Evolutionary conservation across 2,113 vertebrate genomes (phyloP).

Genomic region (Nasalis larvatus): DNA sequence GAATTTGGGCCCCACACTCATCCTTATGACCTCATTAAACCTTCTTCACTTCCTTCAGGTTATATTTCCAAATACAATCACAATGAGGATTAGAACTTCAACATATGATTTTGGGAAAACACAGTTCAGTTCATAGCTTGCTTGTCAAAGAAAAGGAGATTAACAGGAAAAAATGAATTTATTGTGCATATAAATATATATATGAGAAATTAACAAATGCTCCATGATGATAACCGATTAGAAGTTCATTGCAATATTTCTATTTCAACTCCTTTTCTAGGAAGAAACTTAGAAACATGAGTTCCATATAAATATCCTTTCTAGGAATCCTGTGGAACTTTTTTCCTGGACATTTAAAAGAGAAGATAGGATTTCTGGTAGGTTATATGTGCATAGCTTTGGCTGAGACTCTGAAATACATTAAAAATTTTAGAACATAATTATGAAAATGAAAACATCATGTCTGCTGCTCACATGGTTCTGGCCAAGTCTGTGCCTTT

Average conservation of each 20-base stretch:
- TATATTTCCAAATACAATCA: neutral
- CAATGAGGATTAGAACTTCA: neutral
- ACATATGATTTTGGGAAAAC: neutral
- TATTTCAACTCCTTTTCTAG: neutral
- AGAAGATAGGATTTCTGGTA: neutral
- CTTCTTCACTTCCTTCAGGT: neutral
- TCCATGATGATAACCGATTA: neutral
- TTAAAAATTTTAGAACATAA: no score
- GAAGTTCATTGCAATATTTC: neutral
- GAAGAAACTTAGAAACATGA: neutral
- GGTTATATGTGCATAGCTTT: no score
- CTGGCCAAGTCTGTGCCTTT: accelerated
- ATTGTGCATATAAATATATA: neutral
- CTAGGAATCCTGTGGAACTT: neutral
- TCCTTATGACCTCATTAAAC: neutral
- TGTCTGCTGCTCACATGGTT: neutral
- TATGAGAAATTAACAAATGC: neutral
- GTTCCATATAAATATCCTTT: neutral
- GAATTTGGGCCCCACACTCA: no score
- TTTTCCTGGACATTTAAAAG: neutral
- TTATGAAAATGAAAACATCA: accelerated
- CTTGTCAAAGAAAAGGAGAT: neutral
- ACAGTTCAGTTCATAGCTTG: neutral
- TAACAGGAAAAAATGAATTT: neutral
- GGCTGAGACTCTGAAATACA: neutral